phyloP scores from a whole-genome alignment of 1,140 invertebrate genomes.

The Bombus cullumanus region DNA sequence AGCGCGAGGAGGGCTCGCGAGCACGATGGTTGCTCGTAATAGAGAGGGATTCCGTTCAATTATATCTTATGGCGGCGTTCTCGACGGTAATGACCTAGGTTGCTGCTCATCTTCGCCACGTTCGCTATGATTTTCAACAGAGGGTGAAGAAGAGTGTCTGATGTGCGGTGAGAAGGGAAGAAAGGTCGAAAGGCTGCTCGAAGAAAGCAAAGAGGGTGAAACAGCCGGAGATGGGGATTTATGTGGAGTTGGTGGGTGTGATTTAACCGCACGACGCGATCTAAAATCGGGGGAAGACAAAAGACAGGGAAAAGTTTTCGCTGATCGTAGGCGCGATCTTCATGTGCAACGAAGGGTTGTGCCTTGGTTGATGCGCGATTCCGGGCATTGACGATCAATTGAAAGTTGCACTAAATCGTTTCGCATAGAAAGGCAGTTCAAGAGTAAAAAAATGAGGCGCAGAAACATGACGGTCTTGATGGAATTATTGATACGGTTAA shows the following conservation, averaged over 20 bases:
- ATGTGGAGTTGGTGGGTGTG: slow-evolving; percentile 5
- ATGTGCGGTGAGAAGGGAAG: slow-evolving; percentile 20
- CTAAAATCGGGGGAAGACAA: slow-evolving; percentile 30
- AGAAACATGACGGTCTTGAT: neutral
- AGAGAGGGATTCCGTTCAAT: slow-evolving; percentile 76
- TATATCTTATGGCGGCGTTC: slow-evolving; percentile 71
- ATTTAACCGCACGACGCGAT: slow-evolving; percentile 35
- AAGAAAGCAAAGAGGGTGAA: slow-evolving; percentile 21
- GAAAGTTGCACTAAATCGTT: slow-evolving; percentile 38
- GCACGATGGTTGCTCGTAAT: slow-evolving; percentile 70
- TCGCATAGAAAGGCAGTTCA: neutral
- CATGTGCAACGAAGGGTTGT: neutral
- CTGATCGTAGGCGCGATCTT: neutral
- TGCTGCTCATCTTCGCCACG: slow-evolving; percentile 35
- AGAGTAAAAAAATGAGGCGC: neutral
- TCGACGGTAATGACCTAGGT: slow-evolving; percentile 60
- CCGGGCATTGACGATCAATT: neutral
- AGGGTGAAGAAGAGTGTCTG: neutral
- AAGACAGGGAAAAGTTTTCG: neutral
- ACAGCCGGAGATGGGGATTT: slow-evolving; percentile 35
- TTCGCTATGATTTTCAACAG: slow-evolving; percentile 49
- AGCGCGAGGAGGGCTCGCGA: slow-evolving; percentile 24
- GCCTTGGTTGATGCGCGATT: neutral
- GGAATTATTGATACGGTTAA: neutral
- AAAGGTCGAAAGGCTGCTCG: slow-evolving; percentile 13